Conservation (phyloP, 2,797 vertebrate genomes). For the Hyperoplus lanceolatus region DNA sequence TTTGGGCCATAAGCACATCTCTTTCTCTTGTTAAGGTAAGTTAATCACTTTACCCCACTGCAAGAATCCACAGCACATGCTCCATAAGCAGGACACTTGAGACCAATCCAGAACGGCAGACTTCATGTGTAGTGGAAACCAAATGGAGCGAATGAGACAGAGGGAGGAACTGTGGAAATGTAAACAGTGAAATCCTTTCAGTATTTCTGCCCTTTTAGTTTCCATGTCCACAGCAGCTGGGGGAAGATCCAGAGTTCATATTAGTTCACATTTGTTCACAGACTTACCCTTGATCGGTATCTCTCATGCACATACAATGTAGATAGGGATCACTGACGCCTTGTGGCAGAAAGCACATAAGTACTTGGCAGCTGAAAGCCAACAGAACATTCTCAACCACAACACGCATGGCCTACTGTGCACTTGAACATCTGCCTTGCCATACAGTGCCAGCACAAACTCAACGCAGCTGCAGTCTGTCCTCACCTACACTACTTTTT, state of each 20-base stretch:
- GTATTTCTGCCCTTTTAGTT: constrained; percentile 37
- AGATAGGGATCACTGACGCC: constrained; percentile 37
- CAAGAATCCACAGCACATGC: constrained; percentile 16
- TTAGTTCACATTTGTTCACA: constrained; percentile 52
- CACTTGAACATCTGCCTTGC: constrained; percentile 56
- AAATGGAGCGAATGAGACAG: constrained; percentile 40
- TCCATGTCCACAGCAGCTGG: constrained; percentile 41
- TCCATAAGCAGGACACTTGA: constrained; percentile 24
- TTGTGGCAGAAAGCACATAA: constrained; percentile 29
- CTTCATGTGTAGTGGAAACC: constrained; percentile 14
- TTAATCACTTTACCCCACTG: constrained; percentile 15
- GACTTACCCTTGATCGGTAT: constrained; percentile 13
- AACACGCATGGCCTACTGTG: constrained; percentile 45
- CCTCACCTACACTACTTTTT: constrained; percentile 12
- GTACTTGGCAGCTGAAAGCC: constrained; percentile 45
- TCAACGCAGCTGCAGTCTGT: constrained; percentile 49
- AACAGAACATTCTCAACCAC: constrained; percentile 45
- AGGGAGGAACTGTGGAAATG: constrained; percentile 20
- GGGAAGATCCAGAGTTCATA: constrained; percentile 50
- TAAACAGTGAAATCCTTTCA: constrained; percentile 42
- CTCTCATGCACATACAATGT: constrained; percentile 8
- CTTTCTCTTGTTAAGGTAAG: constrained; percentile 6
- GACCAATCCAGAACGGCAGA: constrained; percentile 27
- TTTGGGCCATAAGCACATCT: neutral
- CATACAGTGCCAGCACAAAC: constrained; percentile 33